Evolutionary conservation across 2,797 vertebrate species (phyloP).

Genomic region (Sphenodon punctatus): DNA sequence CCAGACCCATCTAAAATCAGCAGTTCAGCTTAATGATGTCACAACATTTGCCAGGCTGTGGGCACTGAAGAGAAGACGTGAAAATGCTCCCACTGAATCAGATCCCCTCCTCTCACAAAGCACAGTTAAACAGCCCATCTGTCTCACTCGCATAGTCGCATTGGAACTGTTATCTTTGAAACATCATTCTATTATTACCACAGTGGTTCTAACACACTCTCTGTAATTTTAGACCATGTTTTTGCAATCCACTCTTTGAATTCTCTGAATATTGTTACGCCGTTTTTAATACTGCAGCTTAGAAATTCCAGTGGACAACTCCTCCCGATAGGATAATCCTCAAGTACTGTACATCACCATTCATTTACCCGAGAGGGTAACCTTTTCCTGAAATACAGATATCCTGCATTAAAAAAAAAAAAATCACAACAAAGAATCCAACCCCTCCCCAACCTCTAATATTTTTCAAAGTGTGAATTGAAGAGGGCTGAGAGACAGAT

Average conservation of each 20-base stretch:
- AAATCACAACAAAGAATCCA: conserved; percentile 76
- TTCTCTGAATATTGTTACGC: conserved; percentile 58
- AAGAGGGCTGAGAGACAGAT: conserved; percentile 91
- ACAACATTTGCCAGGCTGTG: conserved; percentile 81
- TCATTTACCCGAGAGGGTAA: conserved; percentile 56
- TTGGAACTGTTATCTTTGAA: conserved; percentile 76
- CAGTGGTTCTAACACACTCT: conserved; percentile 69
- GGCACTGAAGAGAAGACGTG: conserved; percentile 76
- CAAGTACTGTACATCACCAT: conserved; percentile 38
- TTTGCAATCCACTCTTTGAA: conserved; percentile 65
- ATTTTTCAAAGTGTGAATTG: conserved; percentile 91
- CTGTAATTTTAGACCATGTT: conserved; percentile 72
- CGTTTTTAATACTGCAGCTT: conserved; percentile 56
- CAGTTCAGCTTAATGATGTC: conserved; percentile 80
- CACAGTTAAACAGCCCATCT: conserved; percentile 85
- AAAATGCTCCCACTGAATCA: conserved; percentile 70
- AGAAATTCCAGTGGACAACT: conserved; percentile 34
- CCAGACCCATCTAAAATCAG: conserved; percentile 77
- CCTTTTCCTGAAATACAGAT: conserved; percentile 70
- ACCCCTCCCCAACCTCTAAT: conserved; percentile 82
- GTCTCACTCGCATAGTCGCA: conserved; percentile 74
- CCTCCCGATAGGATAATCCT: conserved; percentile 36
- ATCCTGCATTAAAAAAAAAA: conserved; percentile 53
- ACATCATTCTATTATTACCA: conserved; percentile 76
- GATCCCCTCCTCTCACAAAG: conserved; percentile 76